These are phyloP conservation scores for Polypedilum pembai DNA, from an alignment of 1,140 invertebrate genomes.

Conservation along the genomic window DNA sequence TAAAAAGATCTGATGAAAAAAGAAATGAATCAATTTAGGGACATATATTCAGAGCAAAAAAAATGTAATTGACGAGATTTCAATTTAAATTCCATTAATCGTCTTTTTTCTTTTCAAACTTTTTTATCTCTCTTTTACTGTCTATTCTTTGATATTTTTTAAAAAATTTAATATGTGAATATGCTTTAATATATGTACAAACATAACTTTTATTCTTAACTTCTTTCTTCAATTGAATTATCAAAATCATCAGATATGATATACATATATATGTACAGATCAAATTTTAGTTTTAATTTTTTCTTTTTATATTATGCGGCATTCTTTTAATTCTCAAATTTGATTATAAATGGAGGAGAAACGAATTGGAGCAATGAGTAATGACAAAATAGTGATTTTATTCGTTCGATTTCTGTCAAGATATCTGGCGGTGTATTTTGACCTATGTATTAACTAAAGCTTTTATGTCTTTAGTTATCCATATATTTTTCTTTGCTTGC, in stretches of 20 bases:
- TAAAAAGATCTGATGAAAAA: not conserved
- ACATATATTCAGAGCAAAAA: not conserved
- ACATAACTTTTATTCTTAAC: too few relatives aligned
- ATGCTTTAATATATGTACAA: too few relatives aligned
- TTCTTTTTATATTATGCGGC: too few relatives aligned
- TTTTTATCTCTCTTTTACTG: not conserved
- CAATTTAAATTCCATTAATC: slow-evolving; percentile 20
- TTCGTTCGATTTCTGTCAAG: slow-evolving; percentile 26
- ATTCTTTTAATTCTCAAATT: not conserved
- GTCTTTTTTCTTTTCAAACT: not conserved
- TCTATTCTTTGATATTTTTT: too few relatives aligned
- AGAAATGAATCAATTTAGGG: slow-evolving; percentile 5
- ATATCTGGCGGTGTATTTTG: slow-evolving; percentile 22
- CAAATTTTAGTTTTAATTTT: too few relatives aligned
- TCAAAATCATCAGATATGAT: too few relatives aligned
- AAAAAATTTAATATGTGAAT: too few relatives aligned
- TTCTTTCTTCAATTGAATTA: too few relatives aligned
- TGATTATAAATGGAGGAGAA: not conserved
- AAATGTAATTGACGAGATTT: not conserved
- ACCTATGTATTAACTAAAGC: not conserved
- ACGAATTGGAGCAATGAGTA: slow-evolving; percentile 24
- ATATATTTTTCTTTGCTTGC: not conserved
- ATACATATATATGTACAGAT: too few relatives aligned
- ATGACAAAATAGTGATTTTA: slow-evolving; percentile 28
- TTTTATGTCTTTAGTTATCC: not conserved